Evolutionary conservation across 2,797 vertebrate genomes (phyloP).

Genomic region (Malurus leucopterus): DNA sequence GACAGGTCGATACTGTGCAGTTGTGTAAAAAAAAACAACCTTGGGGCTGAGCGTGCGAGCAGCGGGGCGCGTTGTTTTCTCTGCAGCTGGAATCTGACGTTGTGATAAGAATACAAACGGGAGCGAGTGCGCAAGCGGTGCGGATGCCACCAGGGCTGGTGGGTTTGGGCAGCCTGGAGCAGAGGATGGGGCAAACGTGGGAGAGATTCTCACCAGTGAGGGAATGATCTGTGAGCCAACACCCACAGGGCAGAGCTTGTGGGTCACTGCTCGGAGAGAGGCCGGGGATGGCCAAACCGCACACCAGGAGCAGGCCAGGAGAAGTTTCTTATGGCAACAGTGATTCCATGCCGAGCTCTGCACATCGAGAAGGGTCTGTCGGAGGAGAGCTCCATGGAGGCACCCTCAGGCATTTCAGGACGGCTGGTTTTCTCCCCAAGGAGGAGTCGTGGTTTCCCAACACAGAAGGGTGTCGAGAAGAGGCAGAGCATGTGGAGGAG

Average conservation of each 20-base stretch:
- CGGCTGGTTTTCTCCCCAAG: fast-evolving
- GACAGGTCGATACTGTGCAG: fast-evolving
- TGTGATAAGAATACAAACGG: background rate
- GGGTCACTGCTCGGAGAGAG: background rate
- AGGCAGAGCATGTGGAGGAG: background rate
- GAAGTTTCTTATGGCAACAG: background rate
- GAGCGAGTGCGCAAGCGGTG: fast-evolving
- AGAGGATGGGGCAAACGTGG: fast-evolving
- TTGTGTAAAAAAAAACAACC: background rate
- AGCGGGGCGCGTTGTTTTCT: fast-evolving
- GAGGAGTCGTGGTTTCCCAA: no score
- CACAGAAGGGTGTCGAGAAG: background rate
- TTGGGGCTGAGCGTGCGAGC: fast-evolving
- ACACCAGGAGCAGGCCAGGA: background rate
- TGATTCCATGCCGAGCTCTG: fast-evolving
- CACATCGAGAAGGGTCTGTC: fast-evolving
- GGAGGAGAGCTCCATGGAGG: background rate
- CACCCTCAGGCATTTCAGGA: fast-evolving
- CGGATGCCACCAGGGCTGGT: fast-evolving
- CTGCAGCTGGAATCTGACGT: background rate
- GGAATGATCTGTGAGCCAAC: background rate
- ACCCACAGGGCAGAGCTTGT: background rate
- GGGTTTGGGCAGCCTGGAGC: background rate
- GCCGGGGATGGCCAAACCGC: fast-evolving
- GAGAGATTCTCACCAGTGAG: fast-evolving